These are phyloP conservation scores for Doryteuthis pealeii DNA, from an alignment of 1,140 invertebrate genomes.

Conservation along the genomic window DNA sequence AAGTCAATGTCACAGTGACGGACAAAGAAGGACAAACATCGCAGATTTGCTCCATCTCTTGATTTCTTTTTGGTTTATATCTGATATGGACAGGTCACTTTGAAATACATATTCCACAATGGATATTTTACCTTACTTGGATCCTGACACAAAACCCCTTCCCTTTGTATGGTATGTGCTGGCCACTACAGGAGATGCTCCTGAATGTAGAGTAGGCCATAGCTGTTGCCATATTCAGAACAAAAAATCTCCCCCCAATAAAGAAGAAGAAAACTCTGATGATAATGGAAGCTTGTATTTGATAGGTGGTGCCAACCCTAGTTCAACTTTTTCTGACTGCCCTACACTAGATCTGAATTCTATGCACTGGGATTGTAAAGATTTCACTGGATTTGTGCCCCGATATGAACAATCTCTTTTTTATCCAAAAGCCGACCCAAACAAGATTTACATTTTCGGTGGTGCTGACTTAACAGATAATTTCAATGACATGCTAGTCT, in stretches of 20 bases:
- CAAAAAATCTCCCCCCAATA: background rate
- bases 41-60: background rate
- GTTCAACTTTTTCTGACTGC: constrained; percentile 53
- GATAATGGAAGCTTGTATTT: constrained; percentile 54
- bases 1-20: background rate
- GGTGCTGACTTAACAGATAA: constrained; percentile 58
- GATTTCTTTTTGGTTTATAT: too few relatives aligned
- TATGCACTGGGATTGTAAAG: constrained; percentile 53
- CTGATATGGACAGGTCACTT: too few relatives aligned
- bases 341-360: constrained; percentile 55
- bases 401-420: constrained; percentile 58
- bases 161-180: constrained; percentile 55
- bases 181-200: constrained; percentile 51
- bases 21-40: background rate
- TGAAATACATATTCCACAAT: constrained; percentile 24
- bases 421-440: constrained; percentile 38
- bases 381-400: constrained; percentile 46
- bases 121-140: constrained; percentile 58
- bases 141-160: constrained; percentile 42
- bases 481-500: constrained; percentile 57
- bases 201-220: constrained; percentile 58
- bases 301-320: constrained; percentile 59
- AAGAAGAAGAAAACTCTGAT: constrained; percentile 26
- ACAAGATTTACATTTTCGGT: constrained; percentile 57
- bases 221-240: constrained; percentile 45